phyloP scores from a whole-genome alignment of 2,797 vertebrate genomes.

The Peromyscus nudipes region DNA sequence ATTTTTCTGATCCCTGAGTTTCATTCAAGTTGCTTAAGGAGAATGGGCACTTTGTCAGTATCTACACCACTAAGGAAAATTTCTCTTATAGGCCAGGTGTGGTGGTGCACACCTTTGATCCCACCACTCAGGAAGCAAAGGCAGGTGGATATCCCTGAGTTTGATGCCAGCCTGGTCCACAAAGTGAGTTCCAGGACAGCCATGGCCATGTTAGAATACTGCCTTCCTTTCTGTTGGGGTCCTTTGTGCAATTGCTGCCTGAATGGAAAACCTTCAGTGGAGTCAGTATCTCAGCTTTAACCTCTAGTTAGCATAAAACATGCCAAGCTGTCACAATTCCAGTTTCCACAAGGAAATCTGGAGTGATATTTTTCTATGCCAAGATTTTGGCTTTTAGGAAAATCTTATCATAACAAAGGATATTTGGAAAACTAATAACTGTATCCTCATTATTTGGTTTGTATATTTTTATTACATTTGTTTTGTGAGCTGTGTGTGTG shows the following conservation, averaged over 20 bases:
- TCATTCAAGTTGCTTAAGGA: background rate
- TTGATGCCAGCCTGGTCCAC: background rate
- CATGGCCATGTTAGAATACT: background rate
- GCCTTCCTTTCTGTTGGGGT: background rate
- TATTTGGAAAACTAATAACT: conserved; percentile 52
- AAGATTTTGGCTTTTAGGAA: conserved; percentile 60
- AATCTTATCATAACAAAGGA: conserved; percentile 35
- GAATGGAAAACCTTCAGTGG: background rate
- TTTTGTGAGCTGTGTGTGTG: background rate
- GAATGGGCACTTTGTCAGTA: background rate
- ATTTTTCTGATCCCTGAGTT: background rate
- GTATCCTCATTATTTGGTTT: background rate
- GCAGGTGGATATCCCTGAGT: background rate
- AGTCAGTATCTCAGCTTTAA: conserved; percentile 32
- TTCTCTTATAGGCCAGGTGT: background rate
- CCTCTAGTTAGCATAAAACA: conserved; percentile 23
- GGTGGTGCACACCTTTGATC: background rate
- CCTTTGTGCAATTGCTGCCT: background rate
- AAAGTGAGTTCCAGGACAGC: background rate
- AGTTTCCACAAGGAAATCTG: conserved; percentile 10
- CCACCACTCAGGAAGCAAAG: background rate
- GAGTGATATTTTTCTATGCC: conserved; percentile 35
- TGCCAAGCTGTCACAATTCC: conserved; percentile 31
- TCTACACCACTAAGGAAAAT: background rate
- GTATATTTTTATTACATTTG: background rate